Conservation (phyloP, 2,113 vertebrate species). For the Heterotilapia buettikoferi region DNA sequence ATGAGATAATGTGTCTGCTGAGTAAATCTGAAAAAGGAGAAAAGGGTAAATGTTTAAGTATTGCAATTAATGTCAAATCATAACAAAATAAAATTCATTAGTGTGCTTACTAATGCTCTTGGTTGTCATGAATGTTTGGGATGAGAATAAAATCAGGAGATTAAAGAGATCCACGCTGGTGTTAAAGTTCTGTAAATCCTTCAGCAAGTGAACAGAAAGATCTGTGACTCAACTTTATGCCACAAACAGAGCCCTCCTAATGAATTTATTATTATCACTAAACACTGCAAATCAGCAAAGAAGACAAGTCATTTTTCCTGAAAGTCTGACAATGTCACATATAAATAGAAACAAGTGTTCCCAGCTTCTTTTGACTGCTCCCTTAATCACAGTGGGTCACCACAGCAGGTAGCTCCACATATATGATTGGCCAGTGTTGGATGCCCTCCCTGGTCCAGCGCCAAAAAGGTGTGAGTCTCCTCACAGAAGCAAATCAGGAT, state of each 20-base stretch:
- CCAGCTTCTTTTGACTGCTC: neutral
- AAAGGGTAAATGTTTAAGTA: slow-evolving; percentile 65
- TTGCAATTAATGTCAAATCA: slow-evolving; percentile 69
- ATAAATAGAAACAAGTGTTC: neutral
- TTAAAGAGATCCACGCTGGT: neutral
- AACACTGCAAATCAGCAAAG: neutral
- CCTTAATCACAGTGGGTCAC: neutral
- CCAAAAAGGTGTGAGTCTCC: neutral
- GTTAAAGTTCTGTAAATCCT: neutral
- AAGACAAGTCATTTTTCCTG: neutral
- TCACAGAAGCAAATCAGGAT: neutral
- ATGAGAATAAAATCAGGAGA: neutral
- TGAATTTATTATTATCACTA: neutral
- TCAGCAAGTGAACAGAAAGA: neutral
- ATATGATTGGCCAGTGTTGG: neutral
- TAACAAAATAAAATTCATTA: slow-evolving; percentile 65
- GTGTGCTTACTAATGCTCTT: slow-evolving; percentile 59
- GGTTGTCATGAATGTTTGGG: neutral
- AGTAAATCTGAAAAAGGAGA: slow-evolving; percentile 23
- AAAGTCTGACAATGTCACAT: neutral
- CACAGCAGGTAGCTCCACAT: neutral
- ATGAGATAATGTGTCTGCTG: slow-evolving; percentile 57
- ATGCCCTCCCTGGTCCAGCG: neutral
- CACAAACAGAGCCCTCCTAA: neutral
- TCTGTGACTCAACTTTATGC: neutral